phyloP scores from a whole-genome alignment of 2,888 invertebrate species.

The Eledone cirrhosa region DNA sequence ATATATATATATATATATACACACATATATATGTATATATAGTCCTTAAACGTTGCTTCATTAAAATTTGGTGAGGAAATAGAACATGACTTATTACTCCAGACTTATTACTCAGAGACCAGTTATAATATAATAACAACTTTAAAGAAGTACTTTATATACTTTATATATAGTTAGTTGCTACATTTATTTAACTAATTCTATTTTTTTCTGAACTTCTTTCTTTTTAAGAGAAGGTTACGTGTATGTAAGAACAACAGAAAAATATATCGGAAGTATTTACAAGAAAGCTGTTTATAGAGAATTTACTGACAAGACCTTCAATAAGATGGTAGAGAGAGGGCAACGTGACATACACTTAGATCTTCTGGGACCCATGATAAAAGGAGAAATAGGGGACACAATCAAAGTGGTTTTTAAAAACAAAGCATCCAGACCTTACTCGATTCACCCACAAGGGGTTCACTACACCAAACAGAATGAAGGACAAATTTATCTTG shows the following conservation, averaged over 20 bases:
- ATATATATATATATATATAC: no score
- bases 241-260: slow-evolving; percentile 26
- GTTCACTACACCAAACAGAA: slow-evolving; percentile 39
- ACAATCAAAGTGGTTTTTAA: slow-evolving; percentile 33
- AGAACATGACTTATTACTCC: no score
- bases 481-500: slow-evolving; percentile 38
- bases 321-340: slow-evolving; percentile 8
- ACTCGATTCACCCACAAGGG: slow-evolving; percentile 34
- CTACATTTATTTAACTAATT: neutral
- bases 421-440: slow-evolving; percentile 36
- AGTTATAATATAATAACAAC: no score
- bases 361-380: slow-evolving; percentile 34
- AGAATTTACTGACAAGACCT: slow-evolving; percentile 33
- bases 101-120: no score
- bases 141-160: no score
- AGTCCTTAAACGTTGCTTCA: no score
- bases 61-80: no score
- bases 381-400: slow-evolving; percentile 36
- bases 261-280: slow-evolving; percentile 31
- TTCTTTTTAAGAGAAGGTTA: slow-evolving; percentile 28
- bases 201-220: neutral
- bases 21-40: no score
- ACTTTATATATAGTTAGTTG: no score
- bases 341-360: slow-evolving; percentile 26
- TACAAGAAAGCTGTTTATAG: slow-evolving; percentile 35